A percentile compares a stretch with the other conserved stretches of the same genome.
phyloP scores from a whole-genome alignment of 2,113 vertebrate species.

The Meles meles region DNA sequence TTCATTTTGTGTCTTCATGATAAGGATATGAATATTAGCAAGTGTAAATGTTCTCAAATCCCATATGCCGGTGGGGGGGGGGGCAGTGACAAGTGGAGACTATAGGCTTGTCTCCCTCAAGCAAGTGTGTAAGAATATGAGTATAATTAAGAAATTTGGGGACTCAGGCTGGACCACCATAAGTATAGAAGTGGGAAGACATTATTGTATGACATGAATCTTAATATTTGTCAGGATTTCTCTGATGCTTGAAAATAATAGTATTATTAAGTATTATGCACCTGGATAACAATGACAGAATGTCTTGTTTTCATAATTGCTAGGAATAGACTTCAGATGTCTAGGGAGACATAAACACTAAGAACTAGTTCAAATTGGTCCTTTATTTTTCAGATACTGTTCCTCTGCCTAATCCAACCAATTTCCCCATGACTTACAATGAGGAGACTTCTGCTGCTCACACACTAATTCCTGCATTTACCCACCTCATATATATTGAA shows the following conservation, averaged over 20 bases:
- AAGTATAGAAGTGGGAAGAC: not conserved
- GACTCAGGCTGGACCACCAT: not conserved
- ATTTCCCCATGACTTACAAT: not conserved
- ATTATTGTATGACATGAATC: not conserved
- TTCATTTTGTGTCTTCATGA: not conserved
- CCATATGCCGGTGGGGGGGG: too few species aligned
- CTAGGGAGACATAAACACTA: not conserved
- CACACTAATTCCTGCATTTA: not conserved
- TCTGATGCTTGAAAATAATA: not conserved
- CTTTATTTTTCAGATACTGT: not conserved
- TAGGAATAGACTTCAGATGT: not conserved
- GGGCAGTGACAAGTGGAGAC: not conserved
- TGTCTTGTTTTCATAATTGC: not conserved
- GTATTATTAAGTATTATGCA: not conserved
- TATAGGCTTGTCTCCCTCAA: too few species aligned
- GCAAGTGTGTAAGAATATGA: not conserved
- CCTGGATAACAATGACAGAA: not conserved
- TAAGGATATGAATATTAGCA: not conserved
- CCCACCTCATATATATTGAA: not conserved
- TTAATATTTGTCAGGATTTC: not conserved
- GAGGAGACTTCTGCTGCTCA: not conserved
- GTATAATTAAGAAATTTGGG: not conserved
- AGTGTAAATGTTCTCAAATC: not conserved
- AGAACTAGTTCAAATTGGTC: not conserved
- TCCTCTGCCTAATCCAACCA: not conserved